Evolutionary conservation across 2,113 vertebrate species (phyloP).

Genomic region (Gallinago jamesoni): DNA sequence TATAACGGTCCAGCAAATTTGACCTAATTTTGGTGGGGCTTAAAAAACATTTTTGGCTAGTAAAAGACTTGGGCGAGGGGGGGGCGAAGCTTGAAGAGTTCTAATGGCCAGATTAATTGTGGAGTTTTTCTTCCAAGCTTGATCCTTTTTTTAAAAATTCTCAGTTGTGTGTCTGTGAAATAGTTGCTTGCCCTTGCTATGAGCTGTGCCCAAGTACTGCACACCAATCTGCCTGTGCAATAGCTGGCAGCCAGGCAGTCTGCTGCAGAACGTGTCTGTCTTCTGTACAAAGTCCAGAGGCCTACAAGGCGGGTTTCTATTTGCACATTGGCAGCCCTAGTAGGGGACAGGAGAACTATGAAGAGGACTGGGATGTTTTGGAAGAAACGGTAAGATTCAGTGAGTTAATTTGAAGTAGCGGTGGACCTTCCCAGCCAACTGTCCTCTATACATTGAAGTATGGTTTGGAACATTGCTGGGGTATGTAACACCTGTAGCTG

Average conservation of each 20-base stretch:
- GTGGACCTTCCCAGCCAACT: background rate
- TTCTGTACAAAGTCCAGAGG: background rate
- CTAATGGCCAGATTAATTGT: background rate
- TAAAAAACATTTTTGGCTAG: background rate
- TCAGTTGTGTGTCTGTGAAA: background rate
- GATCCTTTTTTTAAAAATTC: background rate
- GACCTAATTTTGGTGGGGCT: background rate
- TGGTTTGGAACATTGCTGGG: background rate
- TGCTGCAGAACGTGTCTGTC: background rate
- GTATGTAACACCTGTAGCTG: background rate
- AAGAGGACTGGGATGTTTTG: background rate
- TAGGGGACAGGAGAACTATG: background rate
- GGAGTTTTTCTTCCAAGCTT: background rate
- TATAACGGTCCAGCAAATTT: background rate
- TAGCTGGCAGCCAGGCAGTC: background rate
- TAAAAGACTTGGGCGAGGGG: background rate
- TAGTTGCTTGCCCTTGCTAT: background rate
- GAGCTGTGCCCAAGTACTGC: background rate
- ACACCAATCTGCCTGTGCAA: background rate
- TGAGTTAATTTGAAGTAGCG: background rate
- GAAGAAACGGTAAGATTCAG: background rate
- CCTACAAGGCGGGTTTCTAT: background rate
- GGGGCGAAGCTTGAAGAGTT: background rate
- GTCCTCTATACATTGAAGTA: fast-evolving
- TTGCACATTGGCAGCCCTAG: background rate